phyloP scores from a whole-genome alignment of 2,797 vertebrate genomes.

The Urophycis tenuis region DNA sequence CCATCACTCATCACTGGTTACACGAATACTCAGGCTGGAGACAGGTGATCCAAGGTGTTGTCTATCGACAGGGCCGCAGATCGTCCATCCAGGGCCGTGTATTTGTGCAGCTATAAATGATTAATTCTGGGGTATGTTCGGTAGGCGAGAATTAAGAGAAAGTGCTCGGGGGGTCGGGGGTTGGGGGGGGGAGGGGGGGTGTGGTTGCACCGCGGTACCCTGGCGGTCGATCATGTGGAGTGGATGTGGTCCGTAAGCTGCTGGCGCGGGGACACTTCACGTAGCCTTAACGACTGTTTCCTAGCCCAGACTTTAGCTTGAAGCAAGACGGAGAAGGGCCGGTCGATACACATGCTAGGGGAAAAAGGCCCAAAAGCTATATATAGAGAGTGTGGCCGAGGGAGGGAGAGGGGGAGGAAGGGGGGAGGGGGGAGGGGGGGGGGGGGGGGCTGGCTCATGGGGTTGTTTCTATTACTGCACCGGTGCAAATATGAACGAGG shows the following conservation, averaged over 20 bases:
- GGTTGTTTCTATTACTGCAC: conserved; percentile 46
- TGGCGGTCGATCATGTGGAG: conserved; percentile 32
- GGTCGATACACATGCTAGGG: conserved; percentile 39
- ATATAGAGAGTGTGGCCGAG: conserved; percentile 51
- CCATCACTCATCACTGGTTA: not conserved
- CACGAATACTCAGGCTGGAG: not conserved
- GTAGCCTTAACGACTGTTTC: conserved; percentile 3
- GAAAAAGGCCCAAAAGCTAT: conserved; percentile 52
- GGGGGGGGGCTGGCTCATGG: conserved; percentile 2
- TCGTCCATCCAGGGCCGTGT: not conserved
- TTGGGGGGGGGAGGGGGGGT: no score
- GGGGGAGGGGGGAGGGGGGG: conserved; percentile 11
- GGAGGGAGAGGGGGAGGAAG: conserved; percentile 31
- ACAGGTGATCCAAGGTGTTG: not conserved
- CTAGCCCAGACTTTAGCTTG: conserved; percentile 21
- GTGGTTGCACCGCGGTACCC: conserved; percentile 35
- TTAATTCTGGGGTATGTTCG: not conserved
- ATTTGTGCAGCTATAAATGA: not conserved
- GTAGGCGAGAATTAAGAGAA: not conserved
- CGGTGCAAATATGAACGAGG: conserved; percentile 47
- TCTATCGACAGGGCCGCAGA: not conserved
- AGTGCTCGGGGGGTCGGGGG: not conserved
- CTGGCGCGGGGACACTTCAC: not conserved
- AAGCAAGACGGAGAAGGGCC: conserved; percentile 45
- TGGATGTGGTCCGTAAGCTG: conserved; percentile 20